Evolutionary conservation across 2,888 invertebrate species (phyloP), one percentile per base, ranked within the genome.

Genomic region (Buathra laborator): DNA sequence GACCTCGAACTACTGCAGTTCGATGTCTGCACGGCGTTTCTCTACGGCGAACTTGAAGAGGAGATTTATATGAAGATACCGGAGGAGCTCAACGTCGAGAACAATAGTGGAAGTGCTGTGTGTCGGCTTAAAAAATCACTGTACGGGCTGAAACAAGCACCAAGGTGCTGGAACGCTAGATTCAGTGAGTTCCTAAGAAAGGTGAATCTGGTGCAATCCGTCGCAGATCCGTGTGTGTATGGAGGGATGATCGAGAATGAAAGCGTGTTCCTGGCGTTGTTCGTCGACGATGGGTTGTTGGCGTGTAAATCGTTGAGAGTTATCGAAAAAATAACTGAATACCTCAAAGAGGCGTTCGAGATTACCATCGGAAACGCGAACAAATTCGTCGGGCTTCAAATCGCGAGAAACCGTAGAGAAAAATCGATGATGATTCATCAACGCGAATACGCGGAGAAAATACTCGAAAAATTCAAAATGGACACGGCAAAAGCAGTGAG

Each of bases 381-480:
- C 32, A 85, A 75, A 6, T 87, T 86, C 71, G 59, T 81, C 7
- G 83, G 84, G 32, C 68, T 86, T 3, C 75, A 71, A 71, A 77
- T 87, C 19, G 16, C 12, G 48, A 68, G 81, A 32, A 70, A 64
- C 48, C 62, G 81, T 48, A 64, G 44, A 0, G 19, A 64, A 9
- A 66, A 76, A 53, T 76, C 24, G 37, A 81, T 88, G 24, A 72
- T 79, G 14, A 66, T 89, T 24, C 72, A 89, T 74, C 90, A 90
- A 75, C 84, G 19, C 12, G 77, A 70, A 4, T 88, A 89, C 62
- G 78, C 87, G 12, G 48, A 72, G 6, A 53, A 83, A 67, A 66
- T 90, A 14, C 62, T 88, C 19, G 53, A 81, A 19, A 82, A 87
- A 68, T 89, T 89, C 83, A 80, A 85, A 44, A 89, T 90, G 89